phyloP scores from a whole-genome alignment of 2,888 invertebrate species.

The Embidobia sp. region DNA sequence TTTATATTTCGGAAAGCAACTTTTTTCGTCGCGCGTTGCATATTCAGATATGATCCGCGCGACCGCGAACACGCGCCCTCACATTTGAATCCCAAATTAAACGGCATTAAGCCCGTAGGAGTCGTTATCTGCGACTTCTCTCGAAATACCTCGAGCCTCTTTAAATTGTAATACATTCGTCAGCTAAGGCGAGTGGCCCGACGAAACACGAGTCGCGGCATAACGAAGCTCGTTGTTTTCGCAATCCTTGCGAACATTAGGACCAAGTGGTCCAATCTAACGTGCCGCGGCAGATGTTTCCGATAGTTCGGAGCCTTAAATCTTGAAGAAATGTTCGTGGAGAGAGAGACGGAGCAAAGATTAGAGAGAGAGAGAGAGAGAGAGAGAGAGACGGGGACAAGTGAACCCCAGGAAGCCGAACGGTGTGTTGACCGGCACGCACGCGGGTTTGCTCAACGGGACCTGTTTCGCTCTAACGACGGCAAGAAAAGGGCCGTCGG shows the following conservation, averaged over 20 bases:
- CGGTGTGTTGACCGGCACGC: conserved; percentile 62
- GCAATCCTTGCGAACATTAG: conserved; percentile 28
- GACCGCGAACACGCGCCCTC: too few relatives aligned
- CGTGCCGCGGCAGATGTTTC: conserved; percentile 68
- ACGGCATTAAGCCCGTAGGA: too few relatives aligned
- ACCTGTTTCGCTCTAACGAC: conserved; percentile 66
- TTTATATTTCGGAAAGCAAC: neutral
- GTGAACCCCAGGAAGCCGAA: conserved; percentile 53
- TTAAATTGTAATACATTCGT: too few relatives aligned
- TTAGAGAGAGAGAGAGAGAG: neutral
- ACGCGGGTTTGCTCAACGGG: conserved; percentile 67
- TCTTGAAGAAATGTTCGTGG: conserved; percentile 41
- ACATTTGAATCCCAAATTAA: conserved; percentile 23
- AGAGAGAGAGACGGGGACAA: conserved; percentile 3
- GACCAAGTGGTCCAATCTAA: conserved; percentile 43
- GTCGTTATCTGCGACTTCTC: too few relatives aligned
- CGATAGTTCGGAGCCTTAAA: conserved; percentile 70
- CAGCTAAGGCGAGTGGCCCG: too few relatives aligned
- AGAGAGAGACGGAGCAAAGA: neutral
- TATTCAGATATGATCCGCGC: conserved; percentile 19
- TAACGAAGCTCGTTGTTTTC: too few relatives aligned
- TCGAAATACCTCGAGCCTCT: too few relatives aligned
- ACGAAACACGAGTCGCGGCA: too few relatives aligned
- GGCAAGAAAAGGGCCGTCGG: conserved; percentile 63
- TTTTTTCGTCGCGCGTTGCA: conserved; percentile 10